Evolutionary conservation across 2,888 invertebrate genomes (phyloP).

Genomic region (Abscondita cerata): DNA sequence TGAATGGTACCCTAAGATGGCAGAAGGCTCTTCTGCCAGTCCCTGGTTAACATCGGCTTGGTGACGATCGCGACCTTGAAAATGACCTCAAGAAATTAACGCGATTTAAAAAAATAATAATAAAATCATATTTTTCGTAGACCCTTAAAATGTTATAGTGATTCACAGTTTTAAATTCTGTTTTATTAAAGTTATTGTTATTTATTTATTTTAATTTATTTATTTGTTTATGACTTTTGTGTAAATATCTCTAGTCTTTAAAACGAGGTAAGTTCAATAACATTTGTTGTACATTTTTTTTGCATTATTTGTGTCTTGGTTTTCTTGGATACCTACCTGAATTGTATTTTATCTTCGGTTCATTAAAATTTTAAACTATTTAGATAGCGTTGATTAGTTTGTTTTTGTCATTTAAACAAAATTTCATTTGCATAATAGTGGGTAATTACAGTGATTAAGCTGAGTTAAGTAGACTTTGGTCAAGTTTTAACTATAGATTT

Average conservation of each 20-base stretch:
- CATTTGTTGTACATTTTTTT: neutral
- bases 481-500: too few species aligned
- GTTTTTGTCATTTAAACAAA: slow-evolving; percentile 10
- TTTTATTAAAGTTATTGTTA: slow-evolving; percentile 20
- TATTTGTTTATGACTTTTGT: slow-evolving; percentile 23
- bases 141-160: slow-evolving; percentile 27
- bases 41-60: slow-evolving; percentile 52
- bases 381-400: slow-evolving; percentile 14
- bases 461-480: too few species aligned
- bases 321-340: neutral
- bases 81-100: slow-evolving; percentile 50
- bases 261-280: slow-evolving; percentile 26
- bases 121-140: slow-evolving; percentile 1
- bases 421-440: neutral
- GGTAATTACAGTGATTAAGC: too few species aligned
- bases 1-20: slow-evolving; percentile 53
- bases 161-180: slow-evolving; percentile 15
- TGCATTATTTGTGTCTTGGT: neutral
- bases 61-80: slow-evolving; percentile 52
- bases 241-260: slow-evolving; percentile 33
- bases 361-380: slow-evolving; percentile 25
- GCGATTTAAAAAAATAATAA: slow-evolving; percentile 35
- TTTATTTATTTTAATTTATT: slow-evolving; percentile 31
- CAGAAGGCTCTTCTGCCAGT: slow-evolving; percentile 53
- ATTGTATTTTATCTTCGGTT: neutral